Percentiles rank a stretch among this genome's conserved stretches.
These are phyloP conservation scores for Orycteropus afer DNA, from an alignment of 2,113 vertebrate genomes.

Conservation along the genomic window DNA sequence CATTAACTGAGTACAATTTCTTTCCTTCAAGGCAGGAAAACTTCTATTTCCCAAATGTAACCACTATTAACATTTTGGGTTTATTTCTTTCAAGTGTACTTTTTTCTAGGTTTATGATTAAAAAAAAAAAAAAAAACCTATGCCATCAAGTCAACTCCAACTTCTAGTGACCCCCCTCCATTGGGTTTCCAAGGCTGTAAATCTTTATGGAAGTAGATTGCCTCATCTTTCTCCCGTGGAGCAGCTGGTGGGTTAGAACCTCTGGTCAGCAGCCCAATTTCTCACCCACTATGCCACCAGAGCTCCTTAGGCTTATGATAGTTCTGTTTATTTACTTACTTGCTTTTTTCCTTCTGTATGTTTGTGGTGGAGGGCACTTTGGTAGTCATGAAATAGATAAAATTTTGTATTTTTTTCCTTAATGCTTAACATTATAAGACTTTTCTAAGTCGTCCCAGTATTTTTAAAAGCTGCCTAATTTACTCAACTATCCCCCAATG, in stretches of 20 bases:
- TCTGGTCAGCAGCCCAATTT: too few relatives aligned
- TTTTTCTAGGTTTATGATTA: background rate
- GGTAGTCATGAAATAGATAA: background rate
- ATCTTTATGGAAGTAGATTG: too few relatives aligned
- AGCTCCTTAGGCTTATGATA: background rate
- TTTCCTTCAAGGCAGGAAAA: conserved; percentile 40
- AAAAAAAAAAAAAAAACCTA: too few relatives aligned
- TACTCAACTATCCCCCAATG: background rate
- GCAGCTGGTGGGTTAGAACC: too few relatives aligned
- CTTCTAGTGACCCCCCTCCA: too few relatives aligned
- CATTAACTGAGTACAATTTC: conserved; percentile 9
- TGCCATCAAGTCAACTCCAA: too few relatives aligned
- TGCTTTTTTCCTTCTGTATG: background rate
- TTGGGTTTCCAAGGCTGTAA: too few relatives aligned
- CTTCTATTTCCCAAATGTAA: background rate
- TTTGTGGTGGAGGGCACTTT: background rate
- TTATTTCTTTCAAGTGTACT: conserved; percentile 4
- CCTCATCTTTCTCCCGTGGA: too few relatives aligned
- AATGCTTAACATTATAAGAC: background rate
- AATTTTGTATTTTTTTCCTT: background rate
- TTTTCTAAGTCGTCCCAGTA: background rate
- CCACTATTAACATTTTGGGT: background rate
- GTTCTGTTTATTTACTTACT: background rate
- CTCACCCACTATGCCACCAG: too few relatives aligned
- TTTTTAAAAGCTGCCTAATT: conserved; percentile 26